Base-by-base conservation (phyloP, 2,113 vertebrate genomes). In the Heterotis niloticus region DNA sequence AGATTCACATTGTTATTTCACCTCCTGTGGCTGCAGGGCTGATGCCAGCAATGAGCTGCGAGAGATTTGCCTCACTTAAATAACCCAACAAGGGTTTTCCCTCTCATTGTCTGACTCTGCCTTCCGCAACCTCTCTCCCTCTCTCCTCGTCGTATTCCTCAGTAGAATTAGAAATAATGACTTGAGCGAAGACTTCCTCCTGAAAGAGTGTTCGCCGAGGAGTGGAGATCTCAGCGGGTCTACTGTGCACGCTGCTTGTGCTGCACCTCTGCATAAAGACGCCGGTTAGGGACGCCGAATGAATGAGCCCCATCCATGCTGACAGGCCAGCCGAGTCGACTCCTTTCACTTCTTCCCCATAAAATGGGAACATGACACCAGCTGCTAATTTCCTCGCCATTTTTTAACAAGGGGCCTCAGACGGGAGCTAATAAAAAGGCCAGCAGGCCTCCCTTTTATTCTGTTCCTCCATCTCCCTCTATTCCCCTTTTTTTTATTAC, bases 401-500 rank as follows among this genome's bases (percentile, higher is more conserved):
- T 83, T 81, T 84, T 82, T 85, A 83, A 84, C 66, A 62, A 65
- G 60, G 59, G 64, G 59, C 68, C 68, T 80, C 64, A 51, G 62
- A 56, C 52, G 44, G 76, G 75, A 82, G 80, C 79, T 86, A 81
- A 84, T 76, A 76, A 77, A 86, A 77, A 80, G 78, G 78, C 75
- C 75, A 79, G 44, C 75, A 75, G 23, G 78, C 79, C 76, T 73
- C 77, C 59, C 71, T 17, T 71, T 65, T 64, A 69, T 68, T 70
- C 82, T 75, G 17, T 77, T 69, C 78, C 76, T 77, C 65, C n/a
- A 79, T 78, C 34, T 84, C 81, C 77, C 78, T 86, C 83, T 79
- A 75, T 84, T 79, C 82, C 83, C 80, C 83, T 85, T 77, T 59
- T 84, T 90, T 91, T 90, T 90, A 90, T 90, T 84, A 77, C 85